Evolutionary conservation across 1,140 invertebrate genomes (phyloP).

Genomic region (Heliothis virescens): DNA sequence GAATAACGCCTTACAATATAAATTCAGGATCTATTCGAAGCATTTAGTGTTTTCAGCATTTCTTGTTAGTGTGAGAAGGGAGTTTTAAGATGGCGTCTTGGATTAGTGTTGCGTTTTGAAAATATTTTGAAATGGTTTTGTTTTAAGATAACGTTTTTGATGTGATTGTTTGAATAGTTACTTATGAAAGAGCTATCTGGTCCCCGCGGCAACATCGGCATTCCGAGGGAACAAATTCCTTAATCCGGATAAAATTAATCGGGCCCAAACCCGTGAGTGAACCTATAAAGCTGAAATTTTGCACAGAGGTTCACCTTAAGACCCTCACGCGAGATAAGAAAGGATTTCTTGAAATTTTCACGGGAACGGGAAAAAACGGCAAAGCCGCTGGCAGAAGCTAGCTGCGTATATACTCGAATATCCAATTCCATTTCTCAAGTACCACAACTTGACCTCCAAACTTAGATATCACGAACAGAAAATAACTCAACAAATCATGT

Average conservation of each 20-base stretch:
- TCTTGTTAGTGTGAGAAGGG: neutral
- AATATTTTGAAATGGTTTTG: neutral
- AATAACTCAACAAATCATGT: neutral
- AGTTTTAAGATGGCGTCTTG: neutral
- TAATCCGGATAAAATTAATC: too few species aligned
- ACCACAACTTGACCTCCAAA: neutral
- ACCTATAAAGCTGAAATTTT: too few species aligned
- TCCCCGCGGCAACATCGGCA: too few species aligned
- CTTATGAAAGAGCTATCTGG: too few species aligned
- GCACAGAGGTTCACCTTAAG: too few species aligned
- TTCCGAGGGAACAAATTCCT: too few species aligned
- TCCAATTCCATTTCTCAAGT: neutral
- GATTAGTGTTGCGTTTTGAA: neutral
- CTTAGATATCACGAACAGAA: neutral
- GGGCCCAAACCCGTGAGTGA: too few species aligned
- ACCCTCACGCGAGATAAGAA: too few species aligned
- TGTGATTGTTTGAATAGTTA: neutral
- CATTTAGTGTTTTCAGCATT: neutral
- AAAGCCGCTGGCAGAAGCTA: neutral
- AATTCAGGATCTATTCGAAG: neutral
- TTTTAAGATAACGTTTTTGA: neutral
- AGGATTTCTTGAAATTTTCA: too few species aligned
- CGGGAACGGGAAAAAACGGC: too few species aligned
- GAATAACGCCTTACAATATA: slow-evolving; percentile 13
- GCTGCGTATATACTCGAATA: neutral